A percentile compares a stretch with the other conserved stretches of the same genome.
These are phyloP conservation scores for Melieria crassipennis DNA, from an alignment of 2,888 invertebrate species.

Conservation along the genomic window DNA sequence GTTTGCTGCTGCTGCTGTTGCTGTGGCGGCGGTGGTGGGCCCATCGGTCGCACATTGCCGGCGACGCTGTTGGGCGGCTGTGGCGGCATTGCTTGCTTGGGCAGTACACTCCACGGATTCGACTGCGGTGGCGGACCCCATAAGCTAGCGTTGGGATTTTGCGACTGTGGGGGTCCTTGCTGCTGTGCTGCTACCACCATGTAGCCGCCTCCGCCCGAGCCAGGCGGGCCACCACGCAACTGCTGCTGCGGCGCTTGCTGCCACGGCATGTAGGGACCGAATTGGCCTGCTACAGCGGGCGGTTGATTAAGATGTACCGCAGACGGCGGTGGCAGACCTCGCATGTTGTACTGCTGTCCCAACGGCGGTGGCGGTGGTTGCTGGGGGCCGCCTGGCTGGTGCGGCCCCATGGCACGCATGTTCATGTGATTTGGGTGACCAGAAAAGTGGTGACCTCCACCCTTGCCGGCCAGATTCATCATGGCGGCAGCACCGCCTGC, in stretches of 20 bases:
- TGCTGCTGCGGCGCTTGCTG: constrained; percentile 59
- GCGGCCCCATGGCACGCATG: constrained; percentile 53
- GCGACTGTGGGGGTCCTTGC: constrained; percentile 53
- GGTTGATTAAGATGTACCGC: constrained; percentile 55
- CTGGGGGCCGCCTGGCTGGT: constrained; percentile 44
- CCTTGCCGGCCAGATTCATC: constrained; percentile 50
- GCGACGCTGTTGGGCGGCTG: constrained; percentile 46
- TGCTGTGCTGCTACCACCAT: constrained; percentile 41
- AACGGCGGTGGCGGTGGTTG: constrained; percentile 49
- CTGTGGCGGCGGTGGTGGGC: constrained; percentile 47
- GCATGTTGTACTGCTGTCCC: constrained; percentile 45
- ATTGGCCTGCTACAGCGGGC: constrained; percentile 46
- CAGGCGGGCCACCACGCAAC: constrained; percentile 50
- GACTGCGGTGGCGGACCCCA: constrained; percentile 65
- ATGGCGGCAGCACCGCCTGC: constrained; percentile 54
- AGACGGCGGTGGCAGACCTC: constrained; percentile 49
- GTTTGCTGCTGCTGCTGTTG: constrained; percentile 42
- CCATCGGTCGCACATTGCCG: constrained; percentile 49
- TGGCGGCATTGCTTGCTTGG: constrained; percentile 53
- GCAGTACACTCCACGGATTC: constrained; percentile 64
- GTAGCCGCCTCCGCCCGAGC: constrained; percentile 42
- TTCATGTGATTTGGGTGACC: constrained; percentile 53
- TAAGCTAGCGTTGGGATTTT: constrained; percentile 64
- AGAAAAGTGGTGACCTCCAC: constrained; percentile 49
- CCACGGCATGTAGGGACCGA: constrained; percentile 45